Evolutionary conservation across 2,113 vertebrate species (phyloP).

Genomic region (Pedetes capensis): DNA sequence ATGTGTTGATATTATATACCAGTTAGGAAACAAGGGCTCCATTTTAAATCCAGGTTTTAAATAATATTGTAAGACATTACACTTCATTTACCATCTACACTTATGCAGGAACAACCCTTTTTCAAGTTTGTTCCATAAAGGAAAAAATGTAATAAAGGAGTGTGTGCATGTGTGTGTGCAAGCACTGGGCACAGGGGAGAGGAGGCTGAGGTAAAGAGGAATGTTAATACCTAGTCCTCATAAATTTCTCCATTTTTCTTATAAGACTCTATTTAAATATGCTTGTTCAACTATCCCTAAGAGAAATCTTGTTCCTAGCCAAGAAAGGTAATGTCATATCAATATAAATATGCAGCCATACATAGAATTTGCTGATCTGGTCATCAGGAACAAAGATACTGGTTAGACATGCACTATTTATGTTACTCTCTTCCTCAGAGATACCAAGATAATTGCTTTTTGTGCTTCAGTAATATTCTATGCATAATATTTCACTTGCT

Average conservation of each 20-base stretch:
- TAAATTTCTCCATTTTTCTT: background rate
- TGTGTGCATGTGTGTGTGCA: background rate
- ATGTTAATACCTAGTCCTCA: background rate
- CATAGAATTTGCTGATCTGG: background rate
- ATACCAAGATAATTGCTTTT: slow-evolving; percentile 52
- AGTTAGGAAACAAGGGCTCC: background rate
- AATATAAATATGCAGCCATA: slow-evolving; percentile 15
- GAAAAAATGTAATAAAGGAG: background rate
- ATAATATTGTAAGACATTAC: background rate
- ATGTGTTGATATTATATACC: background rate
- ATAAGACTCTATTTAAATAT: background rate
- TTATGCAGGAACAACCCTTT: background rate
- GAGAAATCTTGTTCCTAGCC: background rate
- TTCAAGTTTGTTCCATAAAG: background rate
- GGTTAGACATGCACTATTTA: slow-evolving; percentile 27
- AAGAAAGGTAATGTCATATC: background rate
- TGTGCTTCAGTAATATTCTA: slow-evolving; percentile 41
- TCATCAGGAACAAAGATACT: slow-evolving; percentile 37
- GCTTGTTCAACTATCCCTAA: background rate
- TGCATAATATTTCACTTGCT: slow-evolving; percentile 33
- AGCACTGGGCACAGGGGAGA: fast-evolving
- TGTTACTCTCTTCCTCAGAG: slow-evolving; percentile 29
- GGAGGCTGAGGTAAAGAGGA: fast-evolving
- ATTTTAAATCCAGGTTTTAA: background rate
- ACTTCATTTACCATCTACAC: background rate